phyloP scores from a whole-genome alignment of 2,113 vertebrate species.

The Polypterus senegalus region DNA sequence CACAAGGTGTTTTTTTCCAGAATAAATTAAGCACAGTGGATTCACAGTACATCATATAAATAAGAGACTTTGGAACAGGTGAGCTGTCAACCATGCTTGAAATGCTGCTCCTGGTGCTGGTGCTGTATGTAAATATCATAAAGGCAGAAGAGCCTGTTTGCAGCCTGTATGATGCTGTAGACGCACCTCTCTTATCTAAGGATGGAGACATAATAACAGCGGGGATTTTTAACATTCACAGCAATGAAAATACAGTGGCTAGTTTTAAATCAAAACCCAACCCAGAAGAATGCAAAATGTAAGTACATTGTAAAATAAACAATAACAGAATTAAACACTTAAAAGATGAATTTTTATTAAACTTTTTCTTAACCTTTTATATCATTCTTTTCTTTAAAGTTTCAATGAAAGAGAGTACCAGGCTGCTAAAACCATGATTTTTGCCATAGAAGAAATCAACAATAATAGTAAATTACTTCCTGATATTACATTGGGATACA shows the following conservation, averaged over 20 bases:
- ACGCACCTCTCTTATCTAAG: slow-evolving; percentile 15
- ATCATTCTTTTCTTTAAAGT: slow-evolving; percentile 16
- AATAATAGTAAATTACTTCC: slow-evolving; percentile 27
- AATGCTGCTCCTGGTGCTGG: slow-evolving; percentile 9
- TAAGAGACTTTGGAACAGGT: no score
- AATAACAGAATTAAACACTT: no score
- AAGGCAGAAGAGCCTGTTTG: slow-evolving; percentile 14
- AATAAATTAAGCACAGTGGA: no score
- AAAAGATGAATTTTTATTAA: no score
- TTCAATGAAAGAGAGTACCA: slow-evolving; percentile 35
- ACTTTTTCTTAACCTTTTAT: no score
- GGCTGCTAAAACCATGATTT: slow-evolving; percentile 38
- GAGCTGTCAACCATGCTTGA: neutral
- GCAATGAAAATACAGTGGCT: neutral
- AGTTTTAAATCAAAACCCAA: slow-evolving; percentile 11
- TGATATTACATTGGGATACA: slow-evolving; percentile 32
- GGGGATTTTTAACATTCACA: slow-evolving; percentile 21
- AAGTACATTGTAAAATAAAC: slow-evolving; percentile 10
- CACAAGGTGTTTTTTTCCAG: no score
- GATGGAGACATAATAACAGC: slow-evolving; percentile 21
- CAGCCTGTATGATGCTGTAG: slow-evolving; percentile 9
- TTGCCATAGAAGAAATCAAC: slow-evolving; percentile 38
- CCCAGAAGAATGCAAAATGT: slow-evolving; percentile 11
- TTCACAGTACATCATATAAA: no score
- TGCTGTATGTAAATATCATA: slow-evolving; percentile 5